phyloP scores from a whole-genome alignment of 2,888 invertebrate genomes.

The Synanthedon formicaeformis region DNA sequence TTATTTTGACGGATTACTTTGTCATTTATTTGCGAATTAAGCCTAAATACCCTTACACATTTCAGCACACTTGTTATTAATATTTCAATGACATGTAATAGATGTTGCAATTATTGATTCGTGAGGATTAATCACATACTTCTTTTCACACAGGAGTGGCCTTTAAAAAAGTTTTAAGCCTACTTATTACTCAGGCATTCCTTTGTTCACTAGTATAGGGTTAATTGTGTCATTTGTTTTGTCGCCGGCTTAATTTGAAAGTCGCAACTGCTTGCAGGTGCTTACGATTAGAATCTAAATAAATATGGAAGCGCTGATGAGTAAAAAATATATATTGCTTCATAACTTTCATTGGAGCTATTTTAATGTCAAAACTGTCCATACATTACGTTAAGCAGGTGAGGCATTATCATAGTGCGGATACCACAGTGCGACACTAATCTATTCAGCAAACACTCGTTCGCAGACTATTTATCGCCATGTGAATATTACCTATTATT shows the following conservation, averaged over 20 bases:
- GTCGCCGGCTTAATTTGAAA: neutral
- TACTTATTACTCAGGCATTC: neutral
- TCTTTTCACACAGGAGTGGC: no score
- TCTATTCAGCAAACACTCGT: slow-evolving; percentile 36
- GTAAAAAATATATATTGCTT: slow-evolving; percentile 3
- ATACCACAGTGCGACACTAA: slow-evolving; percentile 22
- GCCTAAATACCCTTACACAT: no score
- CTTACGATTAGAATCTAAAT: slow-evolving; percentile 35
- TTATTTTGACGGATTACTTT: no score
- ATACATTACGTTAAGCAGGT: slow-evolving; percentile 29
- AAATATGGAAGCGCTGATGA: slow-evolving; percentile 10
- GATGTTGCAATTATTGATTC: no score
- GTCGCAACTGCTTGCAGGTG: slow-evolving; percentile 17
- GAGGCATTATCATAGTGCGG: slow-evolving; percentile 14
- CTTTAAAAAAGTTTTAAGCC: neutral
- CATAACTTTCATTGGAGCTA: neutral
- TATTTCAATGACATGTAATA: no score
- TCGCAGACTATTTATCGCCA: slow-evolving; percentile 38
- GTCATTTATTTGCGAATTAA: no score
- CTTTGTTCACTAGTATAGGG: neutral
- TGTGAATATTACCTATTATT: slow-evolving; percentile 47
- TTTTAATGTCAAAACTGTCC: slow-evolving; percentile 18
- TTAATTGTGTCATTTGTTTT: neutral
- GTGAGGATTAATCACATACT: no score
- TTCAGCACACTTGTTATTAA: no score